Base-by-base conservation (phyloP, 2,113 vertebrate genomes). In the Okapia johnstoni region DNA sequence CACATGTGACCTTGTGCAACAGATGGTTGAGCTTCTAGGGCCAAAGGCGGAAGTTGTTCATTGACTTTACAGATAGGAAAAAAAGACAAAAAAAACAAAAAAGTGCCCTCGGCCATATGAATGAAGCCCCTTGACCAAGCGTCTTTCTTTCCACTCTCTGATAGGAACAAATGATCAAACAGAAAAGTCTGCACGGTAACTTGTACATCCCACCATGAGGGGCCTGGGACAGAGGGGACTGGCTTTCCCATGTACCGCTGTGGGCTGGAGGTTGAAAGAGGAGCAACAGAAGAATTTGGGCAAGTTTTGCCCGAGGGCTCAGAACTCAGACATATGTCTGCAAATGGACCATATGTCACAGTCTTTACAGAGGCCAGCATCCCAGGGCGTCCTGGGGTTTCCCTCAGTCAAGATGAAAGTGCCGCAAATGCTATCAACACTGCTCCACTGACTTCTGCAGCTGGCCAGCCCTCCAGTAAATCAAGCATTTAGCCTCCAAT, bases 341-440 rank as follows among this genome's bases (percentile, higher is more conserved):
- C 85, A 92, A 96, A 96, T 46, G 85, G 66, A 14, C 94, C 94
- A 54, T 92, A 86, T 94, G 97, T n/a, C 30, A n/a, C 13, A 15
- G 60, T 77, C 85, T 83, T 89, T 43, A 46, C 46, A 25, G 1
- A 52, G 92, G 70, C 94, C 57, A 17, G 30, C 43, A 90, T 94
- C 85, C 60, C 61, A 3, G n/a, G 60, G 48, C 46, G 3, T 57
- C 66, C 13, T 14, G 73, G 70, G 57, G 13, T 21, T 92, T 86
- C 73, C 85, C 80, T 83, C 52, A 66, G 79, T 63, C 33, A 70
- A 81, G 79, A 94, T n/a, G 57, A 92, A 89, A 94, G 94, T 93
- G 76, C 80, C 83, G 17, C 85, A 55, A 81, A 86, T 84, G 80
- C 40, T 83, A 1, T 46, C 48, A 46, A 83, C n/a, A 7, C 55